A percentile compares a stretch with the other conserved stretches of the same genome.
Conservation (phyloP, 1,140 invertebrate genomes). For the Diploscapter pachys region DNA sequence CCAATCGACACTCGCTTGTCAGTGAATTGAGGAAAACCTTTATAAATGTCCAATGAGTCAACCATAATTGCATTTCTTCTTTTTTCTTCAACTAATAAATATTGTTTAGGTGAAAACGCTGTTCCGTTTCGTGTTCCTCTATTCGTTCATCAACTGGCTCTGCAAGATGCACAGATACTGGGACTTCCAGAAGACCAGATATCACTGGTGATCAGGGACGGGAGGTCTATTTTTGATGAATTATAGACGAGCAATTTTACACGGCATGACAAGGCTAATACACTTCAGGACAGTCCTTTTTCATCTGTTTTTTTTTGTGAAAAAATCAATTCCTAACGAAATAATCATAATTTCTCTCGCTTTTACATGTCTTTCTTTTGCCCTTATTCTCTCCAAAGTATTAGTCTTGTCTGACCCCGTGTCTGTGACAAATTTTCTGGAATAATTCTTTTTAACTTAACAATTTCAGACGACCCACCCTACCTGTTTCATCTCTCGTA, state of each 20-base stretch:
- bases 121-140: slow-evolving; percentile 53
- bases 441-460: too few species aligned
- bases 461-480: too few species aligned
- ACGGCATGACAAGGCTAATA: slow-evolving; percentile 4
- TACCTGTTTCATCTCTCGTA: too few species aligned
- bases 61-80: not conserved
- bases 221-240: too few species aligned
- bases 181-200: slow-evolving; percentile 50
- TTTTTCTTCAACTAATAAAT: not conserved
- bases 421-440: too few species aligned
- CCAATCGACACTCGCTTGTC: too few species aligned
- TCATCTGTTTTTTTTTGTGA: slow-evolving; percentile 12
- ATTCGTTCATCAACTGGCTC: slow-evolving; percentile 51
- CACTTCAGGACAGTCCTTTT: slow-evolving; percentile 1
- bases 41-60: not conserved
- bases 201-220: slow-evolving; percentile 43
- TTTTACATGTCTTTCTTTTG: slow-evolving; percentile 6
- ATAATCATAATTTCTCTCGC: not conserved
- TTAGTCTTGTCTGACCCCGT: not conserved
- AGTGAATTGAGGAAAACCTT: not conserved
- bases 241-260: slow-evolving; percentile 9
- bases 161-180: slow-evolving; percentile 48
- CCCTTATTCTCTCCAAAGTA: not conserved
- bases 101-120: slow-evolving; percentile 42
- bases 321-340: too few species aligned